Base-by-base conservation (phyloP, 92 coral and sea anemone species). In the Parazoanthus atlanticus region DNA sequence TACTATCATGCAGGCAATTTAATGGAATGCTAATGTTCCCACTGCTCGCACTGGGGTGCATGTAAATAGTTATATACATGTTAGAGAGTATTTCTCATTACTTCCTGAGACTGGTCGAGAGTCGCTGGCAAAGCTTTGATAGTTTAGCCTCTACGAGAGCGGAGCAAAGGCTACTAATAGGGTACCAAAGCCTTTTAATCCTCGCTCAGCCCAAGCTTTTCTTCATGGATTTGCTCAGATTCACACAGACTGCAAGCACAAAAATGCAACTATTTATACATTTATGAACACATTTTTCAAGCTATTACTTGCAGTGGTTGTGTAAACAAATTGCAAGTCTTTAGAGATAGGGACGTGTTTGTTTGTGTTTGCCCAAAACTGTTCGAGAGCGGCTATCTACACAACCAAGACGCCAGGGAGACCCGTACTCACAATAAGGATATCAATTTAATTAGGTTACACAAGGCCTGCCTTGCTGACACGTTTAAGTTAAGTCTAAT, bases 401-500 rank as follows among this genome's bases (percentile, higher is more conserved):
- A 65, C 74, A 82, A 34, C 43, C 17, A 66, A 82, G 58, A 36
- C 56, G 56, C 74, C 86, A 81, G 74, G 33, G 25, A 81, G 86
- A 26, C 58, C 49, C 26, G 54, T 54, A 34, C 5, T 6, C 32
- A 65, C 34, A 82, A 31, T 40, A 26, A 33, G 9, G 30, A 38
- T 29, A 10, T 82, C 25, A 36, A 13, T 81, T 58, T 58, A 81
- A 81, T 81, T 65, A 61, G 85, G 85, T 33, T 81, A 81, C 23
- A 81, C 72, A 21, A 61, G 31, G 49, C 28, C 46, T 81, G 72
- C 28, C n/a, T 81, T 34, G 76, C 76, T 82, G 76, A 66, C 76
- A 65, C 72, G 36, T 66, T 66, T 12, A 11, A 82, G 82, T 82
- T 82, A 58, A 58, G 74, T 61, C 85, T 61, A 81, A 81, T 82